phyloP scores from a whole-genome alignment of 2,888 invertebrate species.

The Hoplodrina ambigua region DNA sequence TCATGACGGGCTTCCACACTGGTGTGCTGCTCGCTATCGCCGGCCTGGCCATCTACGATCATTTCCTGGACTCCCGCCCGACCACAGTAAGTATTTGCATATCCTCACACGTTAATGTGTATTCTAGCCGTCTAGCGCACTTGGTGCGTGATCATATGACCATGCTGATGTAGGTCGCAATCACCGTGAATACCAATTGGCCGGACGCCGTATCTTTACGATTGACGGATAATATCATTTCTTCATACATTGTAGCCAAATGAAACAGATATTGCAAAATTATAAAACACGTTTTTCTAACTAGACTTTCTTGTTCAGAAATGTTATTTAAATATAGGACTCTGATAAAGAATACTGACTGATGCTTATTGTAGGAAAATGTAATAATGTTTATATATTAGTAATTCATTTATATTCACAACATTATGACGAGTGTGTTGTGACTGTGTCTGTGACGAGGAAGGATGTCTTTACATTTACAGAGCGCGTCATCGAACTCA shows the following conservation, averaged over 20 bases:
- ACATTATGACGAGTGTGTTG: slow-evolving; percentile 9
- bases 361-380: not conserved
- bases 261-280: slow-evolving; percentile 4
- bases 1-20: slow-evolving; percentile 95
- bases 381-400: slow-evolving; percentile 2
- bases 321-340: not conserved
- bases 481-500: slow-evolving; percentile 45
- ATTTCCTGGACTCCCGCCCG: slow-evolving; percentile 90
- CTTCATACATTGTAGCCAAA: slow-evolving; percentile 6
- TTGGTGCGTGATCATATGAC: slow-evolving; percentile 38
- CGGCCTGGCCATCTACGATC: slow-evolving; percentile 90
- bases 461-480: slow-evolving; percentile 7
- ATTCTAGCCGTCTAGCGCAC: slow-evolving; percentile 19
- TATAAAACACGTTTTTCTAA: not conserved
- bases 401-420: not conserved
- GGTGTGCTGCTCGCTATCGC: slow-evolving; percentile 92
- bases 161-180: slow-evolving; percentile 43
- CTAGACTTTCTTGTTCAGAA: slow-evolving; percentile 2
- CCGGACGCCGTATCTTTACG: slow-evolving; percentile 6
- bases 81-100: slow-evolving; percentile 86
- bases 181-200: slow-evolving; percentile 43
- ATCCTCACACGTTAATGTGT: slow-evolving; percentile 26
- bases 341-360: not conserved
- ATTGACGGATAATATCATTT: slow-evolving; percentile 6
- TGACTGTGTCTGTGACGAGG: not conserved